Evolutionary conservation across 2,797 vertebrate genomes (phyloP), one percentile per base, ranked within the genome.

Genomic region (Picus viridis): DNA sequence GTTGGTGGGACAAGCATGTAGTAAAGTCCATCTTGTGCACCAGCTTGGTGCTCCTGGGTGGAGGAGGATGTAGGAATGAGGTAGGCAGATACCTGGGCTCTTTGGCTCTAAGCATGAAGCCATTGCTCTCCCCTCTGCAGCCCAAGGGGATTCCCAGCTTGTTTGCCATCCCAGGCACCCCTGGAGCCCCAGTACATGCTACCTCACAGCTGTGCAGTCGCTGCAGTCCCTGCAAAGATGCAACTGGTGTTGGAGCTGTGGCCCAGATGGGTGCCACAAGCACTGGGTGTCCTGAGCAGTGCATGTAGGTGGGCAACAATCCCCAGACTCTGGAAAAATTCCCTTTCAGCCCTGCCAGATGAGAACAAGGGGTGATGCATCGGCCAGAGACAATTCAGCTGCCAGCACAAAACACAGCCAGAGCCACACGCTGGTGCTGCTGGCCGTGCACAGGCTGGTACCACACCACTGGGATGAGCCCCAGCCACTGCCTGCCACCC

Each of bases 201-300:
- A 16, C 29, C 39, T 24, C 12, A 47, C 2, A 2, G 30, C 11
- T 30, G 17, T 26, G 58, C 32, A 47, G 26, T 32, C 64, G 27
- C 54, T 32, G 16, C 20, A 17, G 34, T 36, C 9, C 12, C 16
- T 14, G 20, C 22, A 1, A 7, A 49, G 53, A 45, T 9, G 27
- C 1, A 4, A 15, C 0, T 6, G 24, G 12, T 39, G 7, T 43
- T 0, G 0, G 36, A 75, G 36, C 70, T 19, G 12, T 36, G 29
- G 22, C 29, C 34, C 58, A 34, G 34, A 43, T 2, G 4, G 49
- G 19, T 74, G 23, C 36, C 17, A 57, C 22, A 68, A 51, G 18
- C 26, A 29, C n/a, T 7, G n/a, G 20, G 30, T 45, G 32, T 61
- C 32, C 53, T 49, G 24, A 45, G 51, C 2, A 1, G 71, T 88